Percentiles rank a stretch among this genome's conserved stretches.
Evolutionary conservation across 30 jellyfish, hydroid and myxozoan genomes (phyloP).

Genomic region (Sanderia malayensis): DNA sequence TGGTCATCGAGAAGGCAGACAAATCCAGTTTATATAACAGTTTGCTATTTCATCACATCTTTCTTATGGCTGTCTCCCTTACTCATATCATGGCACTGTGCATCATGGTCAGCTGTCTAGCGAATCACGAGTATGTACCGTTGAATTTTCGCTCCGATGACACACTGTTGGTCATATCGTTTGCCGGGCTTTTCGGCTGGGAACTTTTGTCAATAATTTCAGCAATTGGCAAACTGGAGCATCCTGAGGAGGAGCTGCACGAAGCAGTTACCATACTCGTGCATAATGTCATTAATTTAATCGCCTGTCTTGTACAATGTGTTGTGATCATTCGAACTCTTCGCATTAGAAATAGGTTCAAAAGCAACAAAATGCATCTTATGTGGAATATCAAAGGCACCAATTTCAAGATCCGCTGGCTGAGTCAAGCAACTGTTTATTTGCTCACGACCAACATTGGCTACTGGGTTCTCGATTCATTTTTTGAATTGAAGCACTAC

Average conservation of each 20-base stretch:
- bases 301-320: conserved; percentile 9
- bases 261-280: conserved; percentile 11
- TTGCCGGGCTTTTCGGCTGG: conserved; percentile 23
- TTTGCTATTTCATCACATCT: conserved; percentile 32
- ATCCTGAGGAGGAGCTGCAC: background rate
- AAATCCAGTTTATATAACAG: background rate
- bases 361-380: background rate
- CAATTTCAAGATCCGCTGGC: background rate
- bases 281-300: background rate
- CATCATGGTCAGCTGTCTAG: background rate
- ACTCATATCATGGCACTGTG: conserved; percentile 24
- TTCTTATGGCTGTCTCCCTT: conserved; percentile 7
- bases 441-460: conserved; percentile 46
- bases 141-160: conserved; percentile 23
- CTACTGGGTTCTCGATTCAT: conserved; percentile 47
- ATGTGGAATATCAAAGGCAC: background rate
- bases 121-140: conserved; percentile 2
- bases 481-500: conserved; percentile 29
- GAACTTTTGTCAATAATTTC: conserved; percentile 22
- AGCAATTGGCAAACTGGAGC: background rate
- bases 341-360: conserved; percentile 8
- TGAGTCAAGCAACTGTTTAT: conserved; percentile 24
- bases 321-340: conserved; percentile 31
- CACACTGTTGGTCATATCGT: conserved; percentile 20
- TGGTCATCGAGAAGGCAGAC: conserved; percentile 8